Percentiles rank a stretch among this genome's conserved stretches.
phyloP scores from a whole-genome alignment of 1,140 invertebrate species.

The Popillia japonica region DNA sequence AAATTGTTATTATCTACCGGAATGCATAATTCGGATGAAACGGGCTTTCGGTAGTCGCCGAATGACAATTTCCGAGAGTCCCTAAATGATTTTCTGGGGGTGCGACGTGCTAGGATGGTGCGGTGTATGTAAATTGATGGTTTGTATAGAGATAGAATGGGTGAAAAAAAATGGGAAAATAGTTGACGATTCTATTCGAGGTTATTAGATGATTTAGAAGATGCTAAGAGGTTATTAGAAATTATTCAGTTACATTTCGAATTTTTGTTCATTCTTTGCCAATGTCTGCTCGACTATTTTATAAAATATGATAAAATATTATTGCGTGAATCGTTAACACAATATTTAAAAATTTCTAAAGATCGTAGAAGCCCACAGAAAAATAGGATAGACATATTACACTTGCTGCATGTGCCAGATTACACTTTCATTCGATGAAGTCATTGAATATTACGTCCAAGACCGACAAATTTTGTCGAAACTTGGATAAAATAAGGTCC shows the following conservation, averaged over 20 bases:
- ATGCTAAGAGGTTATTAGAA: background rate
- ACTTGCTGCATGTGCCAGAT: no score
- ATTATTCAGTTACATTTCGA: slow-evolving; percentile 18
- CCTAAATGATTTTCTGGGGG: slow-evolving; percentile 22
- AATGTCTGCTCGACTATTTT: background rate
- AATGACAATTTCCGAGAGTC: slow-evolving; percentile 37
- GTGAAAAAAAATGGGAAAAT: slow-evolving; percentile 11
- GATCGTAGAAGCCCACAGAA: no score
- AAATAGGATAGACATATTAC: no score
- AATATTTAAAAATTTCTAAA: no score
- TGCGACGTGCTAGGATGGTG: background rate
- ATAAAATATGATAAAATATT: background rate
- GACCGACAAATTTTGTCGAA: no score
- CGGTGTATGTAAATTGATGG: slow-evolving; percentile 23
- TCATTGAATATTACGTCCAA: no score
- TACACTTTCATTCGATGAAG: no score
- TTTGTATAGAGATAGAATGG: background rate
- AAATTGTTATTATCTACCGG: slow-evolving; percentile 36
- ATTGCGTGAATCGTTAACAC: no score
- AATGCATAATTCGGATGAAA: slow-evolving; percentile 37
- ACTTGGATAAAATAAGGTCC: no score
- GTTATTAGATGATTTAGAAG: background rate
- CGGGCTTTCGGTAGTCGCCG: slow-evolving; percentile 18
- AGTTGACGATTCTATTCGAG: slow-evolving; percentile 16
- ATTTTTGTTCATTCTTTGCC: background rate